Percentiles rank a stretch among this genome's conserved stretches.
Evolutionary conservation across 2,113 vertebrate species (phyloP).

Genomic region (Brienomyrus longianalis): DNA sequence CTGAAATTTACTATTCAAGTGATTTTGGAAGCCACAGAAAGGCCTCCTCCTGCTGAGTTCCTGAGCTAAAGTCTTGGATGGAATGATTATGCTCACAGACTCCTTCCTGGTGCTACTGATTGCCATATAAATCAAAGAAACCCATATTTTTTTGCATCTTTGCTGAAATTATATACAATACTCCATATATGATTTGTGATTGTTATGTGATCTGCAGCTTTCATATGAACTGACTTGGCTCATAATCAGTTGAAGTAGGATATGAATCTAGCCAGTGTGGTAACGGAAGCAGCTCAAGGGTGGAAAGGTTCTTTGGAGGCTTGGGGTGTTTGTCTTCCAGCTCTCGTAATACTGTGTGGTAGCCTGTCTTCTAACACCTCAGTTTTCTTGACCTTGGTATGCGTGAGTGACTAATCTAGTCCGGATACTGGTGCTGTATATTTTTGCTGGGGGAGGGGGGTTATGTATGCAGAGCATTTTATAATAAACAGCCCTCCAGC

Average conservation of each 20-base stretch:
- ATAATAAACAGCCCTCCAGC: neutral
- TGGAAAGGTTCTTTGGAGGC: neutral
- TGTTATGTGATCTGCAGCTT: neutral
- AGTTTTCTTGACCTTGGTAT: neutral
- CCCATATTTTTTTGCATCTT: neutral
- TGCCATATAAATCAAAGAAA: neutral
- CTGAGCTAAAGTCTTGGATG: neutral
- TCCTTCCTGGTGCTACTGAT: neutral
- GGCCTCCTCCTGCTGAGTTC: neutral
- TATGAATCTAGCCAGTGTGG: neutral
- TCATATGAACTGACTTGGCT: neutral
- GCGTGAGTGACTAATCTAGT: neutral
- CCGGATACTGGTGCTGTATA: neutral
- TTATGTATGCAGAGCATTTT: neutral
- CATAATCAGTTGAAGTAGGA: neutral
- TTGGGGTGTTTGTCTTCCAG: neutral
- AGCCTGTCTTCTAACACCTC: neutral
- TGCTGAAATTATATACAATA: neutral
- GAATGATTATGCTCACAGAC: neutral
- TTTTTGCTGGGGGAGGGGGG: neutral
- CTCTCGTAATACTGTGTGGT: neutral
- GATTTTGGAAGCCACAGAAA: neutral
- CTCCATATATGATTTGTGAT: neutral
- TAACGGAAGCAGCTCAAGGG: neutral
- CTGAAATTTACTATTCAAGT: neutral